These are phyloP conservation scores for Episyrphus balteatus DNA, from an alignment of 1,140 invertebrate genomes.

Conservation along the genomic window DNA sequence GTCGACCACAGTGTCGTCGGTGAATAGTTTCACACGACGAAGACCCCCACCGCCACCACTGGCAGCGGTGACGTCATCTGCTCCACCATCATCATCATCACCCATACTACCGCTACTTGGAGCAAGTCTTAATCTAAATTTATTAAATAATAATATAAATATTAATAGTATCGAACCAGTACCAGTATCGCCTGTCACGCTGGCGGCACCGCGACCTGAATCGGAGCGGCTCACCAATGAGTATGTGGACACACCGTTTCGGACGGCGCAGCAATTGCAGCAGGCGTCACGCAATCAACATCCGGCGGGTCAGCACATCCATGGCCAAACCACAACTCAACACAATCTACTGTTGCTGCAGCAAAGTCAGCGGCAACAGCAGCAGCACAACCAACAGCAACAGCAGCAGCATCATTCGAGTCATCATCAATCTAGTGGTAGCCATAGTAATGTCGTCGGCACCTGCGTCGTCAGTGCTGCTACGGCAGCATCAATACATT, in stretches of 20 bases:
- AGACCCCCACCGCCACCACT: slow-evolving; percentile 34
- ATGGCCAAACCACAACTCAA: slow-evolving; percentile 33
- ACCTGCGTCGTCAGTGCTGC: slow-evolving; percentile 2
- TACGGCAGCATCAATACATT: slow-evolving; percentile 26
- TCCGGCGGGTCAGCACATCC: slow-evolving; percentile 27
- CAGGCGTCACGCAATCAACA: slow-evolving; percentile 28
- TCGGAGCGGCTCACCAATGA: slow-evolving; percentile 66
- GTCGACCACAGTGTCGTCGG: slow-evolving; percentile 35
- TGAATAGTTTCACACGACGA: slow-evolving; percentile 31
- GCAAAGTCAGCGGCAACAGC: slow-evolving; percentile 21
- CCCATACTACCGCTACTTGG: slow-evolving; percentile 34
- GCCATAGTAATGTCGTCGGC: not conserved
- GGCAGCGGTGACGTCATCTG: slow-evolving; percentile 23
- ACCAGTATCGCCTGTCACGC: slow-evolving; percentile 39
- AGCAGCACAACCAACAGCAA: slow-evolving; percentile 14
- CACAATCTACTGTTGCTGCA: slow-evolving; percentile 24
- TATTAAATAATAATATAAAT: not conserved
- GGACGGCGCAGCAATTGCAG: slow-evolving; percentile 20
- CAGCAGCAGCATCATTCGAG: slow-evolving; percentile 7
- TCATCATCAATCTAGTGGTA: slow-evolving; percentile 9
- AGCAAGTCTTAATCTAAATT: slow-evolving; percentile 16
- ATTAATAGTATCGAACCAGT: slow-evolving; percentile 21
- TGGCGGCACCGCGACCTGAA: slow-evolving; percentile 63
- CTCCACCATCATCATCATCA: slow-evolving; percentile 6
- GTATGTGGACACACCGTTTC: slow-evolving; percentile 72